Conservation (phyloP, 2,797 vertebrate genomes). For the Paramormyrops hopkinsi region DNA sequence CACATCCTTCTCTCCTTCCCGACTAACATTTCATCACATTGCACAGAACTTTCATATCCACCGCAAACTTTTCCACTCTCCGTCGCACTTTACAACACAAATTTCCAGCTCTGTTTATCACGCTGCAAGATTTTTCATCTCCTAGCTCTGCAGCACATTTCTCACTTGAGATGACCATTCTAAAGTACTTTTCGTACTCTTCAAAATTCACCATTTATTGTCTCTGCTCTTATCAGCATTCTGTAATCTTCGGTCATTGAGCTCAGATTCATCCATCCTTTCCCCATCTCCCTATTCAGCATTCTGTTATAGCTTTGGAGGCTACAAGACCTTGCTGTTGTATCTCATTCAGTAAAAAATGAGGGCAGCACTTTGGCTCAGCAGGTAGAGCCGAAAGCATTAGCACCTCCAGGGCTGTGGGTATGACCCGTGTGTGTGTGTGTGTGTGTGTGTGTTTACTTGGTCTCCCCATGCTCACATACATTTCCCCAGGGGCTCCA, state of each 20-base stretch:
- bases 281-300: neutral
- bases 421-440: neutral
- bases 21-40: neutral
- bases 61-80: neutral
- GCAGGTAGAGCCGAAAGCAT: neutral
- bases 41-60: neutral
- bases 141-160: neutral
- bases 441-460: neutral
- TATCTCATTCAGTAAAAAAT: neutral
- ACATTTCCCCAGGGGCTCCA: neutral
- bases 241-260: neutral
- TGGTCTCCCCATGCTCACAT: neutral
- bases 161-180: slow-evolving; percentile 2
- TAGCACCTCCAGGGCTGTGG: neutral
- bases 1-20: neutral
- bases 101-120: neutral
- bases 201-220: neutral
- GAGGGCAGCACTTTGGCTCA: neutral
- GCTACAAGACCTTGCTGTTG: neutral
- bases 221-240: neutral
- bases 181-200: neutral
- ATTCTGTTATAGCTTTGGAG: neutral
- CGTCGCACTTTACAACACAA: neutral
- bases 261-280: neutral
- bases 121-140: neutral